Percentiles rank a stretch among this genome's conserved stretches.
These are phyloP conservation scores for Drosophila grimshawi DNA, from an alignment of 1,140 invertebrate species.

Conservation along the genomic window DNA sequence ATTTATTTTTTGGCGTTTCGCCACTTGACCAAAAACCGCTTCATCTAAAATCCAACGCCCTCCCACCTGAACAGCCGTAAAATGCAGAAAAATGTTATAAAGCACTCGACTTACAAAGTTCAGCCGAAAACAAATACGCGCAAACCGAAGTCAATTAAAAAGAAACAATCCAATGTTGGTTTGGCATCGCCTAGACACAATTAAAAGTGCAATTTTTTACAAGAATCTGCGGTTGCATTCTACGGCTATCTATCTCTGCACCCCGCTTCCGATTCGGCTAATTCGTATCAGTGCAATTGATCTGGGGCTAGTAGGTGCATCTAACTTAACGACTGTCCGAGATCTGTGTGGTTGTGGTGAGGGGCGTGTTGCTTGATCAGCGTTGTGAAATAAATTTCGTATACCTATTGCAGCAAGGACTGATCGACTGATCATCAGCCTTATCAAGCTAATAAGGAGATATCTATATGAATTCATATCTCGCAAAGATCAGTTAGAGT, in stretches of 20 bases:
- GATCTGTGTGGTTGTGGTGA: conserved; percentile 8
- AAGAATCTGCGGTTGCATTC: conserved; percentile 36
- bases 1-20: neutral
- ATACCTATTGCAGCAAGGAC: conserved; percentile 9
- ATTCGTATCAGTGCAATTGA: conserved; percentile 72
- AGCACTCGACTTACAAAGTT: neutral
- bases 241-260: conserved; percentile 23
- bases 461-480: neutral
- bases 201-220: conserved; percentile 71
- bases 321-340: conserved; percentile 23
- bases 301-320: conserved; percentile 28
- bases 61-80: neutral
- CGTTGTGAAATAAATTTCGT: conserved; percentile 65
- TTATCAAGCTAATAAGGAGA: neutral
- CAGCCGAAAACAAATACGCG: conserved; percentile 59
- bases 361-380: conserved; percentile 58
- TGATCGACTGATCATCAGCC: neutral
- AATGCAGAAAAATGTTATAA: conserved; percentile 48
- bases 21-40: neutral
- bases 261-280: conserved; percentile 60
- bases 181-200: conserved; percentile 52
- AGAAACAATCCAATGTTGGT: conserved; percentile 42
- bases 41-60: neutral
- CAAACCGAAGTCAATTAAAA: conserved; percentile 62
- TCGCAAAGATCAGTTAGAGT: neutral